A percentile compares a stretch with the other conserved stretches of the same genome.
Conservation (phyloP, 2,888 invertebrate genomes). For the Leptopilina syphax region DNA sequence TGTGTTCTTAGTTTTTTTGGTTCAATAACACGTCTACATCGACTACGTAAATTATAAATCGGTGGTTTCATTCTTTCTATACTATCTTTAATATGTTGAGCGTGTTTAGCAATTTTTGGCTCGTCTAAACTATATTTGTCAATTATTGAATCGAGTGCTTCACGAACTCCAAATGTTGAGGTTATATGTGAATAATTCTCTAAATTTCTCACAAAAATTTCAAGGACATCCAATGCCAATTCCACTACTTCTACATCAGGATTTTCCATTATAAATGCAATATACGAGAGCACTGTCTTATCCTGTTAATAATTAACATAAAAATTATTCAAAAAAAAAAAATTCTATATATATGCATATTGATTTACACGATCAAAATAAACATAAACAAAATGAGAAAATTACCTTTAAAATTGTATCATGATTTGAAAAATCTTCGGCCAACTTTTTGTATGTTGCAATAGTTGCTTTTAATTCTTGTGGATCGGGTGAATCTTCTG, state of each 20-base stretch:
- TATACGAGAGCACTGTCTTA: conserved; percentile 73
- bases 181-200: conserved; percentile 75
- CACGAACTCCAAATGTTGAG: conserved; percentile 74
- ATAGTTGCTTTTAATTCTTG: conserved; percentile 70
- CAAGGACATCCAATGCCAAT: conserved; percentile 71
- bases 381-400: conserved; percentile 29
- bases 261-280: conserved; percentile 72
- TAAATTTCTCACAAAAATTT: conserved; percentile 72
- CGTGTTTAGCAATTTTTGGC: conserved; percentile 69
- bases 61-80: conserved; percentile 75
- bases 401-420: conserved; percentile 75
- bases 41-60: conserved; percentile 74
- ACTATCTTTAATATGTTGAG: conserved; percentile 71
- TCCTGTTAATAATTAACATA: conserved; percentile 64
- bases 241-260: conserved; percentile 70
- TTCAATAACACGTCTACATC: conserved; percentile 74
- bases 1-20: conserved; percentile 74
- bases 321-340: background rate
- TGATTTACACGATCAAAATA: background rate
- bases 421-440: conserved; percentile 72
- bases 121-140: conserved; percentile 70
- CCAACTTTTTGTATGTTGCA: conserved; percentile 73
- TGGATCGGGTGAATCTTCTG: conserved; percentile 69
- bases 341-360: conserved; percentile 5
- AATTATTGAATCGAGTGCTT: conserved; percentile 71